These are phyloP conservation scores for Platygyra sinensis DNA, from an alignment of 64 coral and sea anemone species.

Conservation along the genomic window DNA sequence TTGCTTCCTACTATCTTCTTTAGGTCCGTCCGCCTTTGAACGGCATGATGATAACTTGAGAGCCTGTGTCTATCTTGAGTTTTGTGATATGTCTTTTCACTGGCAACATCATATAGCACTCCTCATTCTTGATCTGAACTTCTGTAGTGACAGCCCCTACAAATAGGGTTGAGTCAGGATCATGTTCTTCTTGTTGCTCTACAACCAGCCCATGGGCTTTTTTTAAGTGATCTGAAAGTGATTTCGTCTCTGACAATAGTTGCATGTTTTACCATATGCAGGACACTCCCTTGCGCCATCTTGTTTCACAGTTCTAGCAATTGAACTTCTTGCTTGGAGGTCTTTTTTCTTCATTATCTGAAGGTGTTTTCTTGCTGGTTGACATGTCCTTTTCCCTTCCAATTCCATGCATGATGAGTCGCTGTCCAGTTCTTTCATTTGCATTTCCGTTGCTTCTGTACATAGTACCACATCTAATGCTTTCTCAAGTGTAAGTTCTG, in stretches of 20 bases:
- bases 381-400: slow-evolving; percentile 6
- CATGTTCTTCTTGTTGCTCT: no score
- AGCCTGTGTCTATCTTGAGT: slow-evolving; percentile 55
- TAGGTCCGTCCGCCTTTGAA: slow-evolving; percentile 17
- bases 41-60: slow-evolving; percentile 51
- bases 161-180: no score
- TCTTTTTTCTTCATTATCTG: slow-evolving; percentile 45
- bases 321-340: slow-evolving; percentile 53
- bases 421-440: slow-evolving; percentile 61
- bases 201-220: no score
- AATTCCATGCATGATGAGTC: slow-evolving; percentile 22
- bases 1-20: no score
- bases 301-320: slow-evolving; percentile 70
- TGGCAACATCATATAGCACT: no score
- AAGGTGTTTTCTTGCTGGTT: slow-evolving; percentile 5
- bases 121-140: no score
- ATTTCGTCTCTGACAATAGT: slow-evolving; percentile 26
- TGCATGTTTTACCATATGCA: slow-evolving; percentile 53
- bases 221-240: no score
- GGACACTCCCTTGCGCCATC: slow-evolving; percentile 49
- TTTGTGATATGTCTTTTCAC: no score
- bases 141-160: no score
- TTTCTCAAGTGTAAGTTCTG: slow-evolving; percentile 58
- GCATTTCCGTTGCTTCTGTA: slow-evolving; percentile 63
- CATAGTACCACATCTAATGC: slow-evolving; percentile 53